A percentile compares a stretch with the other conserved stretches of the same genome.
phyloP scores from a whole-genome alignment of 2,888 invertebrate genomes.

The Exephanes ischioxanthus region DNA sequence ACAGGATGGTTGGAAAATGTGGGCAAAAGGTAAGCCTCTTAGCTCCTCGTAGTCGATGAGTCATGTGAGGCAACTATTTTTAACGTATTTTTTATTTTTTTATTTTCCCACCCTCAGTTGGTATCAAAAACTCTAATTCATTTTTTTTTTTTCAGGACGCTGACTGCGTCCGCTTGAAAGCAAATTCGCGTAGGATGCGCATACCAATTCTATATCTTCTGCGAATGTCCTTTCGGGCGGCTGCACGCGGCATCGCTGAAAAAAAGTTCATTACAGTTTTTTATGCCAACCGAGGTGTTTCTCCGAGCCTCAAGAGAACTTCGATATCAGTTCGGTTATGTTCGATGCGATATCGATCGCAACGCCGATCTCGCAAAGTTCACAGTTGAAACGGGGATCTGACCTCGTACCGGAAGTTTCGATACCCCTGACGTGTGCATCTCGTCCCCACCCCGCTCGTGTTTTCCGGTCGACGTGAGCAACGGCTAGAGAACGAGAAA shows the following conservation, averaged over 20 bases:
- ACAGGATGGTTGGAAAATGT: neutral
- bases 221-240: no score
- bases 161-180: neutral
- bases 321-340: neutral
- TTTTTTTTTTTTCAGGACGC: neutral
- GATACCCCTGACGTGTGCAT: constrained; percentile 50
- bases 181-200: no score
- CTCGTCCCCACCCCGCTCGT: constrained; percentile 1
- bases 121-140: no score
- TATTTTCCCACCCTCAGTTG: no score
- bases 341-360: constrained; percentile 1
- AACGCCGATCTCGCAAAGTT: constrained; percentile 7
- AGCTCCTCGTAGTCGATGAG: neutral
- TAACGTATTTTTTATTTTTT: neutral
- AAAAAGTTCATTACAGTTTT: neutral
- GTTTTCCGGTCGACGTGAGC: constrained; percentile 57
- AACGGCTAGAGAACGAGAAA: constrained; percentile 35
- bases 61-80: neutral
- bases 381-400: constrained; percentile 35
- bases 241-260: neutral
- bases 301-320: neutral
- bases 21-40: neutral
- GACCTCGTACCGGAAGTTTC: constrained; percentile 53
- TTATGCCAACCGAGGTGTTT: neutral
- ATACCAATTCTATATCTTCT: no score